These are phyloP conservation scores for Eudemis profundana DNA, from an alignment of 2,888 invertebrate genomes.

Conservation along the genomic window DNA sequence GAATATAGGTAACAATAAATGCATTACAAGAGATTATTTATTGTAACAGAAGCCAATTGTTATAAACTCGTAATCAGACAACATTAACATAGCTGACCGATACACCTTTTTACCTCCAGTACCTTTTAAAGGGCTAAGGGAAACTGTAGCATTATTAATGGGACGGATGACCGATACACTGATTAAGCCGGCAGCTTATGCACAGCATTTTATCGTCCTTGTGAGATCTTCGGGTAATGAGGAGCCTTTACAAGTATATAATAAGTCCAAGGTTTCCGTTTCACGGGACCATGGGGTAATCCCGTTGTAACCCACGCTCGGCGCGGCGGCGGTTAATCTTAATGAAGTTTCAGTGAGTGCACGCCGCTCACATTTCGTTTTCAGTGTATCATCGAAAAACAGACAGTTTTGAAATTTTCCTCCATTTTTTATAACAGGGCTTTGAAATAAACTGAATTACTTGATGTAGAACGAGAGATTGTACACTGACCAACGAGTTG, in stretches of 20 bases:
- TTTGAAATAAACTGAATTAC: no score
- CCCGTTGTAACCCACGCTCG: conserved; percentile 21
- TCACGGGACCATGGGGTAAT: conserved; percentile 1
- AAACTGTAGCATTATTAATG: conserved; percentile 7
- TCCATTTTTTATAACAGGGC: no score
- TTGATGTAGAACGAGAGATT: no score
- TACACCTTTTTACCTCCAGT: no score
- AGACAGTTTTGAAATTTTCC: background rate
- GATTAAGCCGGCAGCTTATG: conserved; percentile 12
- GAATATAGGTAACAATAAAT: no score
- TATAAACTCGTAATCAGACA: no score
- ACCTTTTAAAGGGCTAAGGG: background rate
- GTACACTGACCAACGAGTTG: no score
- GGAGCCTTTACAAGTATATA: conserved; percentile 15
- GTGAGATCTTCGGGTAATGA: conserved; percentile 15
- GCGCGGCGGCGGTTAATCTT: conserved; percentile 35
- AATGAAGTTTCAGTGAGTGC: conserved; percentile 39
- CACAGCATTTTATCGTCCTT: conserved; percentile 9
- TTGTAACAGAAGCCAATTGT: no score
- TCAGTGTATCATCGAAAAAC: background rate
- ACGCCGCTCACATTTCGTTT: conserved; percentile 23
- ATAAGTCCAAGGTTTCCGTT: conserved; percentile 23
- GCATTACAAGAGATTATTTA: no score
- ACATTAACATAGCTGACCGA: no score
- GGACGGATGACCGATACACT: conserved; percentile 7